A percentile compares a stretch with the other conserved stretches of the same genome.
Conservation (phyloP, 2,888 invertebrate genomes). For the Crepidodera aurea region DNA sequence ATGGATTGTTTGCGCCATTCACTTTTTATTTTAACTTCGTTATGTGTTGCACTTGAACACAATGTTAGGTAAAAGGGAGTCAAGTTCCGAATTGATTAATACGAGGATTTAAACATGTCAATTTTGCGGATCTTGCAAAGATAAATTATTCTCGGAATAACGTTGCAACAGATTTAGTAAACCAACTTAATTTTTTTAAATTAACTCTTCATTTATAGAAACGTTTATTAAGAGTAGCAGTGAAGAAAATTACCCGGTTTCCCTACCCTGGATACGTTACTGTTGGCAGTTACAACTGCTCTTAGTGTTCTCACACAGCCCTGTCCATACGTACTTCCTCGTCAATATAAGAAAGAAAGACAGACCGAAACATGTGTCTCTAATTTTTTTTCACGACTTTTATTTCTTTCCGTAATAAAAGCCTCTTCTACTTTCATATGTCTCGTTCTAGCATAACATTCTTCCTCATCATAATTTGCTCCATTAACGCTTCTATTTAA, state of each 20-base stretch:
- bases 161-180: too few species aligned
- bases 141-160: too few species aligned
- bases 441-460: conserved; percentile 13
- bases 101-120: neutral
- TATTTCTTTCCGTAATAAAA: conserved; percentile 20
- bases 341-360: conserved; percentile 8
- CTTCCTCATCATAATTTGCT: conserved; percentile 3
- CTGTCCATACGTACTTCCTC: neutral
- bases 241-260: too few species aligned
- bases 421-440: conserved; percentile 12
- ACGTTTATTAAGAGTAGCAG: too few species aligned
- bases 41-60: neutral
- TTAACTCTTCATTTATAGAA: too few species aligned
- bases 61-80: conserved; percentile 4
- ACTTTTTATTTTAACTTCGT: neutral
- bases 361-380: conserved; percentile 7
- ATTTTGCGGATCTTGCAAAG: too few species aligned
- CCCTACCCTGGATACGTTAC: too few species aligned
- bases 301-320: conserved; percentile 5
- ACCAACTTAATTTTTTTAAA: too few species aligned
- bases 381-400: conserved; percentile 8
- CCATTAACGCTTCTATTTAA: conserved; percentile 3
- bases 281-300: neutral
- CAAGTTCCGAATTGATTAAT: neutral
- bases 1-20: conserved; percentile 11